Conservation (phyloP, 2,888 invertebrate genomes). For the Hirtodrosophila confusa region DNA sequence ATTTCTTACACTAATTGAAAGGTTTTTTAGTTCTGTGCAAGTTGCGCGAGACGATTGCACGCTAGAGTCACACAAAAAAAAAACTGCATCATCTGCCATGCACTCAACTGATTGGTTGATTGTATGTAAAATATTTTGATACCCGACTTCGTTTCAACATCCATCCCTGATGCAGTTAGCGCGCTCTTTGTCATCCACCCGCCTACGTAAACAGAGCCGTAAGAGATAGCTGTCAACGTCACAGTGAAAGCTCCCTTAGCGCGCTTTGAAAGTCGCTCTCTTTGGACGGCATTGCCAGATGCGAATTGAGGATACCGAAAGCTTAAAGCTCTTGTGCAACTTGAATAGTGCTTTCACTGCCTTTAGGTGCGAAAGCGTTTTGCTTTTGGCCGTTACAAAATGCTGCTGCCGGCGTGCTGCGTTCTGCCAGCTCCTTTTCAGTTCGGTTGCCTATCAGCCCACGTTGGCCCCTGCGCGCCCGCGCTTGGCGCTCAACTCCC, state of each 20-base stretch:
- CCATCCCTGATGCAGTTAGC: background rate
- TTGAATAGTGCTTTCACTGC: conserved; percentile 24
- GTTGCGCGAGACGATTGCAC: no score
- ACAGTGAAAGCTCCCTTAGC: conserved; percentile 4
- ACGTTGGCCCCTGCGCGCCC: conserved; percentile 1
- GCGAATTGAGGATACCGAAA: background rate
- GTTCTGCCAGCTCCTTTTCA: conserved; percentile 12
- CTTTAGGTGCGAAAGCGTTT: conserved; percentile 18
- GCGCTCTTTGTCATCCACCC: conserved; percentile 22
- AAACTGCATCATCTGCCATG: no score
- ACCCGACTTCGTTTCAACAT: background rate
- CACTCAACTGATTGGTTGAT: no score
- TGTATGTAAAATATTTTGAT: background rate
- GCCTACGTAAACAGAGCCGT: conserved; percentile 32
- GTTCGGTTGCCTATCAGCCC: conserved; percentile 6
- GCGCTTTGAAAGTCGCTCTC: background rate
- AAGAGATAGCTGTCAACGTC: conserved; percentile 30
- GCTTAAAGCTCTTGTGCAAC: conserved; percentile 20
- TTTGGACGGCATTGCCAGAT: conserved; percentile 36
- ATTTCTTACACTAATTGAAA: no score
- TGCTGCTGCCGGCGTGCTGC: conserved; percentile 25
- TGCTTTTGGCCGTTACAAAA: conserved; percentile 34
- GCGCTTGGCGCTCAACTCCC: conserved; percentile 1
- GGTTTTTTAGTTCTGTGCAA: no score
- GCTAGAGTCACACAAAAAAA: no score